Percentiles rank a stretch among this genome's conserved stretches.
Evolutionary conservation across 2,888 invertebrate species (phyloP).

Genomic region (Hoplodrina blanda): DNA sequence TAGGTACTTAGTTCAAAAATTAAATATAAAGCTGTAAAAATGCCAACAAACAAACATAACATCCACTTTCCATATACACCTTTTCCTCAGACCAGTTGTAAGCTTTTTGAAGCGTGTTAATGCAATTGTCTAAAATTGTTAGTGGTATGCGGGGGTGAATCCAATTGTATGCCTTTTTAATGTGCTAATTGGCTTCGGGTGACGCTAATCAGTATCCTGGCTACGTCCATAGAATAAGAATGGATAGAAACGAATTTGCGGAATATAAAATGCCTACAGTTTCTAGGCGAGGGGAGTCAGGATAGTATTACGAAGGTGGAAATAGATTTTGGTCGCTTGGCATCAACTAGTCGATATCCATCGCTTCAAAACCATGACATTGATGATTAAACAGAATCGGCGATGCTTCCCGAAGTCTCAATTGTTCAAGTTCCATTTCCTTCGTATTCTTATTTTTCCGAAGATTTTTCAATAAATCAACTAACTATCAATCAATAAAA

Average conservation of each 20-base stretch:
- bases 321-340: too few species aligned
- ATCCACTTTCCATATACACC: conserved; percentile 2
- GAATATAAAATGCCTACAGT: background rate
- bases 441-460: too few species aligned
- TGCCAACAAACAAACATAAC: conserved; percentile 8
- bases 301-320: too few species aligned
- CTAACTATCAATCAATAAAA: too few species aligned
- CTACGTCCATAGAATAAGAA: conserved; percentile 7
- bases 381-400: too few species aligned
- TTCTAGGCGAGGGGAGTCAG: too few species aligned
- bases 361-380: too few species aligned
- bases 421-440: too few species aligned
- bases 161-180: conserved; percentile 54
- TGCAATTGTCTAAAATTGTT: conserved; percentile 62
- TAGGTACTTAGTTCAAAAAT: too few species aligned
- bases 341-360: too few species aligned
- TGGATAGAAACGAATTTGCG: background rate
- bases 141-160: conserved; percentile 45
- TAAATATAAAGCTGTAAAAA: background rate
- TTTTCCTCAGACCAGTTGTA: conserved; percentile 41
- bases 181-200: conserved; percentile 47
- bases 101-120: conserved; percentile 65
- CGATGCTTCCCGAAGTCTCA: too few species aligned
- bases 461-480: too few species aligned
- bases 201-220: conserved; percentile 57